Percentiles rank a stretch among this genome's conserved stretches.
Conservation (phyloP, 2,113 vertebrate species). For the Vidua macroura region DNA sequence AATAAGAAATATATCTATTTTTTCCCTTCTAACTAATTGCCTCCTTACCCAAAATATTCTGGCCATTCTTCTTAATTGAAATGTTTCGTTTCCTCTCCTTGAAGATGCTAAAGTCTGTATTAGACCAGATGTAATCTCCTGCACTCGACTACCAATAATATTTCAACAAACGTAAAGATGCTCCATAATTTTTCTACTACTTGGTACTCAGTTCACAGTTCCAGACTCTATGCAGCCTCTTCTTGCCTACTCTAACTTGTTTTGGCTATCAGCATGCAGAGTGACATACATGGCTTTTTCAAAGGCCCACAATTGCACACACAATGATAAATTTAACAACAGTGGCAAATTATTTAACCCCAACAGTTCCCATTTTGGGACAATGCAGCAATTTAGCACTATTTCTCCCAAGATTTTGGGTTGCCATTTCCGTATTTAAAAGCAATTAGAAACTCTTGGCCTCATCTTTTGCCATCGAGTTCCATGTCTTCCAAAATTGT, state of each 20-base stretch:
- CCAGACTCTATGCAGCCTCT: neutral
- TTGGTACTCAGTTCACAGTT: conserved; percentile 22
- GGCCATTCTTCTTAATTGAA: conserved; percentile 2
- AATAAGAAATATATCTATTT: neutral
- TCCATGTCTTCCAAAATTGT: neutral
- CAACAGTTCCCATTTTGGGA: neutral
- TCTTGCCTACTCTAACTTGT: neutral
- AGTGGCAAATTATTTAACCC: conserved; percentile 6
- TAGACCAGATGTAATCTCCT: conserved; percentile 41
- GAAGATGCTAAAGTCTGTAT: conserved; percentile 19
- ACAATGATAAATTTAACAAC: conserved; percentile 28
- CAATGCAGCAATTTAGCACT: neutral
- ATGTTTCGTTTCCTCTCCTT: conserved; percentile 36
- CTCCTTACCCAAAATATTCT: conserved; percentile 28
- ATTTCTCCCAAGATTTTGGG: neutral
- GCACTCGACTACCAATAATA: conserved; percentile 32
- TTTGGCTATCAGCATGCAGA: conserved; percentile 22
- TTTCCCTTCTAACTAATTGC: neutral
- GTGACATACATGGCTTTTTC: neutral
- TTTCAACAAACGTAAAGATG: conserved; percentile 14
- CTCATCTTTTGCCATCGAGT: neutral
- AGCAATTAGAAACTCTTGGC: neutral
- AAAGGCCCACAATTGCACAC: neutral
- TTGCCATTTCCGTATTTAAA: neutral
- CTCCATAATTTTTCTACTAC: neutral